These are phyloP conservation scores for Tetraodon nigroviridis DNA, from an alignment of 2,113 vertebrate genomes.

Conservation along the genomic window DNA sequence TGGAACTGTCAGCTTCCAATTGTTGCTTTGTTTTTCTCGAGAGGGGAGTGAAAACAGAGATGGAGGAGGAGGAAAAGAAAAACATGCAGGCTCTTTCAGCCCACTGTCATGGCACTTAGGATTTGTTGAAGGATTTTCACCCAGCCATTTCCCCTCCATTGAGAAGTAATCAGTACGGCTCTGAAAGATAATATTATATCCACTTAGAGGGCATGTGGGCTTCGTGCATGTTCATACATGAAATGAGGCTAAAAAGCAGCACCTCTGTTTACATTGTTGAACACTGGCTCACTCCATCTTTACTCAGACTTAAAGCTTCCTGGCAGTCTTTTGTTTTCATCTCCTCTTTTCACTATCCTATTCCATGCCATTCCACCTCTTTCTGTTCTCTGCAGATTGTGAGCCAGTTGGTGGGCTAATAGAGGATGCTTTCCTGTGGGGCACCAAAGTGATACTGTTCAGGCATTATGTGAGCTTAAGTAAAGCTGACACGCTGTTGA, in stretches of 20 bases:
- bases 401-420: constrained; percentile 71
- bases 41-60: constrained; percentile 57
- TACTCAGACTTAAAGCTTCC: constrained; percentile 54
- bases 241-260: constrained; percentile 48
- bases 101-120: constrained; percentile 71
- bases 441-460: constrained; percentile 69
- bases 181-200: constrained; percentile 73
- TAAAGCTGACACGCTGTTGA: constrained; percentile 71
- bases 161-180: constrained; percentile 67
- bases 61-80: constrained; percentile 56
- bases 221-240: constrained; percentile 68
- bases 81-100: constrained; percentile 69
- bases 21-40: constrained; percentile 59
- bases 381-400: constrained; percentile 48
- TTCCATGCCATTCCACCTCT: constrained; percentile 29
- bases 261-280: constrained; percentile 61
- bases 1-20: constrained; percentile 64
- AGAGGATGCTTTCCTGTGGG: constrained; percentile 72
- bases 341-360: constrained; percentile 26
- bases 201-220: constrained; percentile 65
- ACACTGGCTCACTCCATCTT: constrained; percentile 37
- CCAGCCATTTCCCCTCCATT: constrained; percentile 66
- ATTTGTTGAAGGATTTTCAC: constrained; percentile 73
- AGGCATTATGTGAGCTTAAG: constrained; percentile 68
- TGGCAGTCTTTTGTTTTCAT: constrained; percentile 45